Conservation (phyloP, 1,140 invertebrate species). For the Paralvinella palmiformis region DNA sequence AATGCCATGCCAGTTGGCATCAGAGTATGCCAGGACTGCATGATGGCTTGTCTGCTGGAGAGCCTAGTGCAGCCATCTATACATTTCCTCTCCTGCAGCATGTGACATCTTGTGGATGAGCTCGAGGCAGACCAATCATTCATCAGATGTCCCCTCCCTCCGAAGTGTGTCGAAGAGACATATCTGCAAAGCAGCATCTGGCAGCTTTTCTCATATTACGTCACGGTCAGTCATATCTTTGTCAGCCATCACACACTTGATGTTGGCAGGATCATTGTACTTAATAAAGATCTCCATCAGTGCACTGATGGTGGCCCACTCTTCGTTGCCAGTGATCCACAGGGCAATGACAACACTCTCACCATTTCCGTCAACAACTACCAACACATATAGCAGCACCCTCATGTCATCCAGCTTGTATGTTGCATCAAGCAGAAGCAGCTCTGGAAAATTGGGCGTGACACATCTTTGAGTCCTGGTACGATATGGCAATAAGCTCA, state of each 20-base stretch:
- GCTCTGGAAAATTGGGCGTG: slow-evolving; percentile 1
- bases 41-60: too few species aligned
- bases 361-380: slow-evolving; percentile 8
- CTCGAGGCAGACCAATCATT: too few species aligned
- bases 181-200: neutral
- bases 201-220: neutral
- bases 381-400: slow-evolving; percentile 4
- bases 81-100: too few species aligned
- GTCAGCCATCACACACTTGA: slow-evolving; percentile 4
- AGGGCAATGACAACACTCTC: neutral
- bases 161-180: neutral
- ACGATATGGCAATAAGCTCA: neutral
- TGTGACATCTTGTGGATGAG: too few species aligned
- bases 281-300: slow-evolving; percentile 1
- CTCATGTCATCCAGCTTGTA: slow-evolving; percentile 2
- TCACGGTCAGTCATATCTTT: neutral
- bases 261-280: neutral
- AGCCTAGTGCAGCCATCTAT: too few species aligned
- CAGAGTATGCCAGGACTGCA: too few species aligned
- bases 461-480: neutral
- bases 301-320: neutral
- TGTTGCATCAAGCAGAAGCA: neutral
- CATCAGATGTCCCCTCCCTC: too few species aligned
- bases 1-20: too few species aligned
- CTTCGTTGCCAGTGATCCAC: neutral